Percentiles rank a stretch among this genome's conserved stretches.
Evolutionary conservation across 2,797 vertebrate species (phyloP).

Genomic region (Alosa sapidissima): DNA sequence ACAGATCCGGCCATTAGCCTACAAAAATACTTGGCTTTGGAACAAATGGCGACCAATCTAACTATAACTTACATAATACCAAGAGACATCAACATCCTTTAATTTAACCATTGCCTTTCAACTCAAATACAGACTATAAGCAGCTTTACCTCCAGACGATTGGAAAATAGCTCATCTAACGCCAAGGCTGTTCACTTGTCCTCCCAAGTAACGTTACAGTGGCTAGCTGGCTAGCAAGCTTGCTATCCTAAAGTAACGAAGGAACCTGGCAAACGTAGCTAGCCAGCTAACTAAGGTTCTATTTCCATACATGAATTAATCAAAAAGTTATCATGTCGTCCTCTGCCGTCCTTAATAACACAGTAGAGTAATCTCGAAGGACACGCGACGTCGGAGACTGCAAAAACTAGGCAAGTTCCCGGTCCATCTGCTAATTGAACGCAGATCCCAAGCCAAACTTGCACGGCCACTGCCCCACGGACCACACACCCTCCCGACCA

Average conservation of each 20-base stretch:
- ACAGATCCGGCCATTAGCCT: constrained; percentile 8
- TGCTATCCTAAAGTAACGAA: not conserved
- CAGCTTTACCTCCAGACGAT: not conserved
- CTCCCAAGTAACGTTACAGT: not conserved
- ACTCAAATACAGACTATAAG: not conserved
- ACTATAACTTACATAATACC: not conserved
- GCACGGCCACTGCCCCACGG: constrained; percentile 32
- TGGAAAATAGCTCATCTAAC: not conserved
- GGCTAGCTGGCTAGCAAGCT: not conserved
- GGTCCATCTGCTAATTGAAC: not conserved
- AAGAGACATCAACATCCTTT: not conserved
- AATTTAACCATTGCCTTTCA: not conserved
- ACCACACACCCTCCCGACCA: constrained; percentile 7
- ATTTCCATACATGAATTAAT: not conserved
- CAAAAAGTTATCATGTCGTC: not conserved
- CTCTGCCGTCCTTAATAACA: not conserved
- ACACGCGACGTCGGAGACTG: not conserved
- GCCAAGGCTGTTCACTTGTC: not conserved
- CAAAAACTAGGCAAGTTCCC: not conserved
- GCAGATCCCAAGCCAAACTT: constrained; percentile 18
- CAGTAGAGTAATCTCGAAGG: not conserved
- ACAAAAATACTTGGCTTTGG: not conserved
- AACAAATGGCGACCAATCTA: not conserved
- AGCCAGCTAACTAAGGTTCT: constrained; percentile 21
- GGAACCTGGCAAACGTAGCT: not conserved